Evolutionary conservation across 2,888 invertebrate species (phyloP).

Genomic region (Rotaria socialis): DNA sequence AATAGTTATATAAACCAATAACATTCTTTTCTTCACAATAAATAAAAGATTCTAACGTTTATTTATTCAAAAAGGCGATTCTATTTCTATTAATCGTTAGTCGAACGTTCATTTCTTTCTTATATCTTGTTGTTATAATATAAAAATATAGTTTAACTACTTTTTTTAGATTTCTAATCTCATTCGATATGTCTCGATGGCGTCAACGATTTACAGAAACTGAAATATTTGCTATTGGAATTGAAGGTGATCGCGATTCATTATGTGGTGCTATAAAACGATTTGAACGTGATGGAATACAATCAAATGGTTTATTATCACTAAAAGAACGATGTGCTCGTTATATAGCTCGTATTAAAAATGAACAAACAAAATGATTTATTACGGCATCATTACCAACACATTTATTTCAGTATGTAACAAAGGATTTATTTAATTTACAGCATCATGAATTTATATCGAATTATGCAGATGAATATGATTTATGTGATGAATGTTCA

Average conservation of each 20-base stretch:
- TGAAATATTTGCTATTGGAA: background rate
- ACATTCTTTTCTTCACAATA: too few species aligned
- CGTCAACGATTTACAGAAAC: too few species aligned
- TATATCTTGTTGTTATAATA: too few species aligned
- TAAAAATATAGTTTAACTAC: too few species aligned
- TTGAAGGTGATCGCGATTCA: background rate
- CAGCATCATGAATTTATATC: background rate
- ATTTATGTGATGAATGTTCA: background rate
- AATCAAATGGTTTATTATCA: background rate
- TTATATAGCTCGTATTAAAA: background rate
- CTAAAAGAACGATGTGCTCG: background rate
- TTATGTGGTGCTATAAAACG: background rate
- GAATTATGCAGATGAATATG: background rate
- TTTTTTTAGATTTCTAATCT: too few species aligned
- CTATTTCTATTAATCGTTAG: too few species aligned
- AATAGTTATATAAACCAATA: too few species aligned
- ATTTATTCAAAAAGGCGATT: too few species aligned
- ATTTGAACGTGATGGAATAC: background rate
- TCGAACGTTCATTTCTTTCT: too few species aligned
- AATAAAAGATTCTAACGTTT: too few species aligned
- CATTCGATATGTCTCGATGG: too few species aligned
- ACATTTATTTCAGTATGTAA: background rate
- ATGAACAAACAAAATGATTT: background rate
- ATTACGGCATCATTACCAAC: background rate
- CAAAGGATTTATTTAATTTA: background rate